Evolutionary conservation across 2,888 invertebrate species (phyloP), one percentile per base, ranked within the genome.

Genomic region (Cantharis lateralis): DNA sequence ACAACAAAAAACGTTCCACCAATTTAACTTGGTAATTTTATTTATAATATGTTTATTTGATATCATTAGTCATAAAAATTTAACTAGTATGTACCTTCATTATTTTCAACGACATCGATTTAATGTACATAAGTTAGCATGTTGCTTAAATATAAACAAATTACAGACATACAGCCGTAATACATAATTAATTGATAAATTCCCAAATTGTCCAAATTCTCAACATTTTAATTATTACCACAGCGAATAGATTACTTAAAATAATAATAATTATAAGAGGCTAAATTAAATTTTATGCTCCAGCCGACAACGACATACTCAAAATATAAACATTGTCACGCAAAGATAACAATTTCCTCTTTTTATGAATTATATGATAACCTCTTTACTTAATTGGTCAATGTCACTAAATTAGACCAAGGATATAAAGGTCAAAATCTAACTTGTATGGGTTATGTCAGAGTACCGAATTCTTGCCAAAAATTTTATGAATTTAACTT

Each of bases 401-500:
- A 66, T 68, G 72, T 72, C 72, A 61, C 32, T 72, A 32, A 72
- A 72, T 61, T 72, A 66, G 66, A n/a, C 13, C 72, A 72, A 72
- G 72, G 72, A 66, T 64, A 32, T 18, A 61, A 48, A 68, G 72
- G 48, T 66, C 24, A 66, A 66, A 66, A 66, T 20, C 15, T 66
- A 66, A 20, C 13, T 18, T 66, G 64, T 66, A 66, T 15, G 13
- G n/a, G 64, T 66, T 66, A 66, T 20, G n/a, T 66, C 64, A 66
- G 20, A 66, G 20, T 18, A n/a, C 24, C 9, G 20, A 66, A 20
- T 66, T 66, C 64, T 66, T 66, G 64, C 64, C 64, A 66, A 66
- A 66, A 66, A 66, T 66, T n/a, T 48, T 48, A 48, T 48, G 48
- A 32, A 32, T 48, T 7, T 48, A 13, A 48, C 5, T 48, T 48